Evolutionary conservation across 2,888 invertebrate species (phyloP).

Genomic region (Drosophila planitibia): DNA sequence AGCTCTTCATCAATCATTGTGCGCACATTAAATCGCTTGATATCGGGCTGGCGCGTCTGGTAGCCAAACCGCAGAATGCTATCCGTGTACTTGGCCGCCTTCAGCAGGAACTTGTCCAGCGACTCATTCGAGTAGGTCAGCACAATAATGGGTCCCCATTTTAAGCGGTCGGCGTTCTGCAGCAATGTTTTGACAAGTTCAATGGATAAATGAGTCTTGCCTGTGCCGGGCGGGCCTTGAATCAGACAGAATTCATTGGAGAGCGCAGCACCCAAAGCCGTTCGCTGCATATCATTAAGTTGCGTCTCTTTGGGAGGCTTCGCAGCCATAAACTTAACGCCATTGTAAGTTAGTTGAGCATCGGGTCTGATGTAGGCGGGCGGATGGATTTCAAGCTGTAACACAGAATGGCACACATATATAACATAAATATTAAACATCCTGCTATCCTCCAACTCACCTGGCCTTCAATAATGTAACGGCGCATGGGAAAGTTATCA

Average conservation of each 20-base stretch:
- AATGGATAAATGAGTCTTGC: constrained; percentile 92
- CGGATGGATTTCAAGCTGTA: constrained; percentile 28
- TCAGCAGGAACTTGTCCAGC: constrained; percentile 93
- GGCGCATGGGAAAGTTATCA: constrained; percentile 88
- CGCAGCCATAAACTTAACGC: constrained; percentile 61
- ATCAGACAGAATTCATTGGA: constrained; percentile 91
- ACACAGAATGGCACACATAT: not conserved
- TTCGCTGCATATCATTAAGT: constrained; percentile 89
- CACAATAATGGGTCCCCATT: constrained; percentile 88
- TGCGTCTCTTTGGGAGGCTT: constrained; percentile 83
- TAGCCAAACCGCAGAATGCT: constrained; percentile 90
- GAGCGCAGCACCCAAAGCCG: constrained; percentile 89
- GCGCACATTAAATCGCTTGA: constrained; percentile 86
- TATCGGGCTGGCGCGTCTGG: constrained; percentile 87
- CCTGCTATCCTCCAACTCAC: constrained; percentile 70
- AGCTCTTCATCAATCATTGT: constrained; percentile 37
- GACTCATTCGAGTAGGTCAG: constrained; percentile 95
- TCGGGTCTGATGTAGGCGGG: constrained; percentile 84
- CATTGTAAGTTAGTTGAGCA: constrained; percentile 58
- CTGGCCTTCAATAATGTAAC: constrained; percentile 89
- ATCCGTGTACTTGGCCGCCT: constrained; percentile 87
- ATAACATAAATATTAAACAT: not conserved
- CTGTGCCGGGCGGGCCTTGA: constrained; percentile 96
- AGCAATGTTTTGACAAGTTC: constrained; percentile 90
- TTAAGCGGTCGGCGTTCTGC: constrained; percentile 86